phyloP scores from a whole-genome alignment of 1,140 invertebrate genomes.

The Wasmannia auropunctata region DNA sequence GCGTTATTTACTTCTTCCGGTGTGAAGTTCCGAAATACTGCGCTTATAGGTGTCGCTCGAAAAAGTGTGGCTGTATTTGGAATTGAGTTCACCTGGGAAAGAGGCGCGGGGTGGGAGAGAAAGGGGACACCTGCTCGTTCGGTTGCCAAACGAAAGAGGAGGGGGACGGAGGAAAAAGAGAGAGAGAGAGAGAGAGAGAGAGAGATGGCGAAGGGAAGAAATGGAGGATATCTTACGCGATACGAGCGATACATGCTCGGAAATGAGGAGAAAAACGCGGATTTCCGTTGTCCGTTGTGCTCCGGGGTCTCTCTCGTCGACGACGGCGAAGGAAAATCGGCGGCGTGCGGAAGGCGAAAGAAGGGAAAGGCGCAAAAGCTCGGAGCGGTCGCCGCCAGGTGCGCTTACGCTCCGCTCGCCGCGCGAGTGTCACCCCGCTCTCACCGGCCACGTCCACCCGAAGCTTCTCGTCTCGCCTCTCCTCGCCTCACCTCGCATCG shows the following conservation, averaged over 20 bases:
- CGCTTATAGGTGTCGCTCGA: background rate
- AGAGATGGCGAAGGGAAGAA: background rate
- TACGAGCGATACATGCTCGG: no score
- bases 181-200: background rate
- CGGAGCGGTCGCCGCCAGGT: constrained; percentile 69
- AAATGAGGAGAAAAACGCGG: background rate
- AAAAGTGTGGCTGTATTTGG: background rate
- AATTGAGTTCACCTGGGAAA: background rate
- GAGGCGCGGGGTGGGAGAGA: background rate
- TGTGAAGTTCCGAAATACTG: background rate
- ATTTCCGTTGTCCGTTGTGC: background rate
- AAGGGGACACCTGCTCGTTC: background rate
- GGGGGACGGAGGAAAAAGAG: background rate
- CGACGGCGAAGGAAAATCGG: constrained; percentile 63
- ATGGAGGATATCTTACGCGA: background rate
- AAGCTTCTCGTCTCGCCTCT: background rate
- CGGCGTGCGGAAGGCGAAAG: constrained; percentile 45
- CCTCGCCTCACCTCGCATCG: constrained; percentile 3
- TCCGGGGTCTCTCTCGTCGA: background rate
- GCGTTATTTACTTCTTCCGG: background rate
- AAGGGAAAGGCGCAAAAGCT: constrained; percentile 77
- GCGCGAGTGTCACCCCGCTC: constrained; percentile 6
- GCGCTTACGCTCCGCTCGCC: constrained; percentile 74
- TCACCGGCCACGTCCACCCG: constrained; percentile 46
- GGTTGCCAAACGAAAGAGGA: background rate